Evolutionary conservation across 2,888 invertebrate species (phyloP).

Genomic region (Automeris io): DNA sequence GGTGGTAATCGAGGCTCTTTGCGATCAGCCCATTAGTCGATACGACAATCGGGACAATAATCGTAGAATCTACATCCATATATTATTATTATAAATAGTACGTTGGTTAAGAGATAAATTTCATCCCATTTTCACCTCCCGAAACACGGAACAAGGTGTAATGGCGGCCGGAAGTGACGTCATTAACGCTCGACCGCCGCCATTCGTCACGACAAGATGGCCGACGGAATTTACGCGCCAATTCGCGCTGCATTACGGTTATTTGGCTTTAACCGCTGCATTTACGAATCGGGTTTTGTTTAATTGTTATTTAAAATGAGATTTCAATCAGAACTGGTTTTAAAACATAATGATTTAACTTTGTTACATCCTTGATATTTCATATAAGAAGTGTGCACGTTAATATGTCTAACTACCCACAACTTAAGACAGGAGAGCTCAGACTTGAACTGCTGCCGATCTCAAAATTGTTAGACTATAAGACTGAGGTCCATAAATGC

Average conservation of each 20-base stretch:
- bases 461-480: too few relatives aligned
- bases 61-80: background rate
- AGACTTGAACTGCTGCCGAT: too few relatives aligned
- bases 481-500: too few relatives aligned
- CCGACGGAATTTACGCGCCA: constrained; percentile 42
- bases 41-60: background rate
- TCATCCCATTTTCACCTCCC: constrained; percentile 18
- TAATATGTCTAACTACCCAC: too few relatives aligned
- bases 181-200: constrained; percentile 33
- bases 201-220: constrained; percentile 50
- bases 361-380: constrained; percentile 10
- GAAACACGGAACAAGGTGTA: constrained; percentile 16
- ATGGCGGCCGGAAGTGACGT: constrained; percentile 41
- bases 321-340: too few relatives aligned
- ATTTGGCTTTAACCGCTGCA: constrained; percentile 15
- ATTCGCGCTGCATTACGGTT: constrained; percentile 34
- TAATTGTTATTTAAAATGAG: constrained; percentile 19
- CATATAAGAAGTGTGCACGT: too few relatives aligned
- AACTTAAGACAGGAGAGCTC: too few relatives aligned
- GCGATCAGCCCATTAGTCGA: too few relatives aligned
- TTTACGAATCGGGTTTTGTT: constrained; percentile 11
- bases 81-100: too few relatives aligned
- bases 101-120: constrained; percentile 14
- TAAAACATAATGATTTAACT: constrained; percentile 12
- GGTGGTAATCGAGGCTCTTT: too few relatives aligned